Conservation (phyloP, 92 coral and sea anemone genomes). For the Paramuricea clavata region DNA sequence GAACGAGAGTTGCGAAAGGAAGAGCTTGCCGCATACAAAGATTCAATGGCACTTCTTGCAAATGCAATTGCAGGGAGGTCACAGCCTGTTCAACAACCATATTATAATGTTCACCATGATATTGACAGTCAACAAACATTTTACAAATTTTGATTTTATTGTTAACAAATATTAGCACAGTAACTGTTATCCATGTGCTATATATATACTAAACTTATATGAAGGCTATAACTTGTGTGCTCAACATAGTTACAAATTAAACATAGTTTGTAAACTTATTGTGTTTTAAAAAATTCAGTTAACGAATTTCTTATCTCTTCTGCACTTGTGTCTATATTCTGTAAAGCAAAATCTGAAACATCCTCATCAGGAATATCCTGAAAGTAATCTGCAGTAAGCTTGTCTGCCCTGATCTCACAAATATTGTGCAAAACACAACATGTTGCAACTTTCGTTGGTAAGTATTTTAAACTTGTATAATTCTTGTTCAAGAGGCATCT, state of each 20-base stretch:
- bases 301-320: slow-evolving; percentile 29
- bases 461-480: slow-evolving; percentile 42
- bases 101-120: slow-evolving; percentile 26
- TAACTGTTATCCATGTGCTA: background rate
- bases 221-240: slow-evolving; percentile 20
- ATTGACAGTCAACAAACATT: slow-evolving; percentile 30
- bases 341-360: slow-evolving; percentile 38
- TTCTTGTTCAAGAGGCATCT: slow-evolving; percentile 44
- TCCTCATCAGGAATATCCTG: slow-evolving; percentile 18
- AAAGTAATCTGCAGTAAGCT: slow-evolving; percentile 24
- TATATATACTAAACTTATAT: background rate
- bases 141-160: no score
- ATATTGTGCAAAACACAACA: no score
- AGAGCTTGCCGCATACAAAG: slow-evolving; percentile 45
- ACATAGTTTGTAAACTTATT: background rate
- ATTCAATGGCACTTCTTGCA: slow-evolving; percentile 48
- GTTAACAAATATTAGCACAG: slow-evolving; percentile 19
- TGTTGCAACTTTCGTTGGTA: slow-evolving; percentile 53
- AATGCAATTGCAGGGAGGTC: slow-evolving; percentile 48
- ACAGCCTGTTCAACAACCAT: slow-evolving; percentile 34
- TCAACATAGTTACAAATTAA: slow-evolving; percentile 15
- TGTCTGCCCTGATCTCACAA: slow-evolving; percentile 42
- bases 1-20: slow-evolving; percentile 45
- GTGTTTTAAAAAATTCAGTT: slow-evolving; percentile 33
- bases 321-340: slow-evolving; percentile 24